These are phyloP conservation scores for Trichopria drosophilae DNA, from an alignment of 2,888 invertebrate species.

Conservation along the genomic window DNA sequence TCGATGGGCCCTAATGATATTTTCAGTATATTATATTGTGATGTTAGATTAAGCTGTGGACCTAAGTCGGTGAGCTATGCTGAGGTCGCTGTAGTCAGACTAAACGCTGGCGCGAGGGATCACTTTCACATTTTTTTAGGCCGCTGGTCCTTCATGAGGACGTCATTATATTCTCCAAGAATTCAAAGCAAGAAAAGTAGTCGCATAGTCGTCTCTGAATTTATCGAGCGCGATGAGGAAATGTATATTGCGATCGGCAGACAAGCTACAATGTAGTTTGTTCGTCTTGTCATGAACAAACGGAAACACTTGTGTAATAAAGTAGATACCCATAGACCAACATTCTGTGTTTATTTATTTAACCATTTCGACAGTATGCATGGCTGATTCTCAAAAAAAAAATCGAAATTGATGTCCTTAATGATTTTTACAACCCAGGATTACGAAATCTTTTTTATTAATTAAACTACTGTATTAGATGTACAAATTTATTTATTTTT, in stretches of 20 bases:
- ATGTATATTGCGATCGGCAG: conserved; percentile 56
- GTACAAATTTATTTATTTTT: not conserved
- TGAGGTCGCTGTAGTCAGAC: conserved; percentile 56
- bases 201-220: conserved; percentile 50
- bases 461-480: too few relatives aligned
- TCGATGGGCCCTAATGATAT: conserved; percentile 39
- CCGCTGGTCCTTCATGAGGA: conserved; percentile 37
- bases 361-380: too few relatives aligned
- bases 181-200: conserved; percentile 38
- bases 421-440: not conserved
- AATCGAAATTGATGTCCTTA: conserved; percentile 8
- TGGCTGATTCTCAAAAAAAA: too few relatives aligned
- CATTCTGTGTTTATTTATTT: too few relatives aligned
- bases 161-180: conserved; percentile 43
- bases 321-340: conserved; percentile 57
- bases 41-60: conserved; percentile 58
- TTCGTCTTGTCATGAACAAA: conserved; percentile 55
- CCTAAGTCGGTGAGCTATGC: conserved; percentile 50
- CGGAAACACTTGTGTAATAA: conserved; percentile 57
- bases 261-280: conserved; percentile 59
- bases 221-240: conserved; percentile 44
- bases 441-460: too few relatives aligned
- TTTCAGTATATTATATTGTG: conserved; percentile 57
- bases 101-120: conserved; percentile 49
- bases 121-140: conserved; percentile 52